These are phyloP conservation scores for Galendromus occidentalis DNA, from an alignment of 1,140 invertebrate genomes.

Conservation along the genomic window DNA sequence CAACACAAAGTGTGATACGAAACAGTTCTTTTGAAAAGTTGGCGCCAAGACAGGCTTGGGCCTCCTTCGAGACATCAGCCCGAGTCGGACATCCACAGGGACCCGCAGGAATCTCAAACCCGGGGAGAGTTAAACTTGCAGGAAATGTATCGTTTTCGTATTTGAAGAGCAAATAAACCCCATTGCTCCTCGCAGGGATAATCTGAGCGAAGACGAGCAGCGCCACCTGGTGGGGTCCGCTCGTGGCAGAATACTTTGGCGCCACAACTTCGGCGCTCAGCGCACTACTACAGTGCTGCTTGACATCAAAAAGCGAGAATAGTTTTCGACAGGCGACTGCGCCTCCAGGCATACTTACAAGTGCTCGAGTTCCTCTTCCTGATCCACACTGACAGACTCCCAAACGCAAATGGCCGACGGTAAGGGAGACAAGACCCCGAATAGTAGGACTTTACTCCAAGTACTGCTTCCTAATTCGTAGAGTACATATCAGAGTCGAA, in stretches of 20 bases:
- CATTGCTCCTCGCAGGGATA: background rate
- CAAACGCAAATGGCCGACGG: background rate
- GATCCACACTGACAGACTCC: background rate
- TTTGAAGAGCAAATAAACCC: background rate
- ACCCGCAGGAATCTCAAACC: background rate
- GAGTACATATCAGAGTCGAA: no score
- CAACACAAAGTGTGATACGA: no score
- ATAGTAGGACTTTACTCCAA: no score
- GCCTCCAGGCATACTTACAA: no score
- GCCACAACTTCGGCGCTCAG: background rate
- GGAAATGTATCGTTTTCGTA: no score
- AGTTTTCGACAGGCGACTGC: no score
- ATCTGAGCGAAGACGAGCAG: background rate
- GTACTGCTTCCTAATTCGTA: no score
- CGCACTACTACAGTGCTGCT: no score
- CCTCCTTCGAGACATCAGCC: no score
- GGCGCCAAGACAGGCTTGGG: no score
- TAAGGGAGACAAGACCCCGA: no score
- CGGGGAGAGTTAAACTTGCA: background rate
- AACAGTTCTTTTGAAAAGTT: background rate
- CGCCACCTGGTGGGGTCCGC: conserved; percentile 12
- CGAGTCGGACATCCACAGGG: background rate
- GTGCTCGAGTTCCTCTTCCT: background rate
- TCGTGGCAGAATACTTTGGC: background rate
- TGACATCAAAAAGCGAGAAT: no score